A percentile compares a stretch with the other conserved stretches of the same genome.
Evolutionary conservation across 2,113 vertebrate species (phyloP).

Genomic region (Climacteris rufus): DNA sequence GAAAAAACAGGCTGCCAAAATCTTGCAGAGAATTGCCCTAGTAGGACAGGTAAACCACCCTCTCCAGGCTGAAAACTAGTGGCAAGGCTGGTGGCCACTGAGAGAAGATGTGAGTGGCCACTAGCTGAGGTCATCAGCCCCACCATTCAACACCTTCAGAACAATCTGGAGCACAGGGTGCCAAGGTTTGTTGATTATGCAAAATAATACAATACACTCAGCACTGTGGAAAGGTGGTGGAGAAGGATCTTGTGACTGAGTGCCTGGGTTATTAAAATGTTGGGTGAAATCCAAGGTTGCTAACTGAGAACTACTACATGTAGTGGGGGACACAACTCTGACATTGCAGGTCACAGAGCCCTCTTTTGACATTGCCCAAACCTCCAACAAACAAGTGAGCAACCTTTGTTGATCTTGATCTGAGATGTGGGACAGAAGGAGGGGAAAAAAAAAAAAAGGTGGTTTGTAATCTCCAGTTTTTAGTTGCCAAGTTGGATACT

Average conservation of each 20-base stretch:
- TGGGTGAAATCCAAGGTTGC: not conserved
- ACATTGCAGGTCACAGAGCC: not conserved
- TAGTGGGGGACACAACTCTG: not conserved
- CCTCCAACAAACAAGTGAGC: not conserved
- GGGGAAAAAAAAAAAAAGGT: not conserved
- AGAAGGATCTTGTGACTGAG: not conserved
- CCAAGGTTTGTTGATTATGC: not conserved
- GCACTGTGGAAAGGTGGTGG: not conserved
- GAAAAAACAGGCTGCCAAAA: not conserved
- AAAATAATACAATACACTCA: not conserved
- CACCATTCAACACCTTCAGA: not conserved
- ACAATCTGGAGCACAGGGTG: not conserved
- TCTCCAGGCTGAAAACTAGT: not conserved
- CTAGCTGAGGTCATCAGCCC: not conserved
- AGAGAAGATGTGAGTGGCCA: not conserved
- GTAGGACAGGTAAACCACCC: not conserved
- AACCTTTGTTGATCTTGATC: not conserved
- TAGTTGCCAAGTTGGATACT: not conserved
- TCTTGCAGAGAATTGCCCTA: not conserved
- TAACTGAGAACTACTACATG: not conserved
- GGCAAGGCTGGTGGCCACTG: not conserved
- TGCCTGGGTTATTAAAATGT: not conserved
- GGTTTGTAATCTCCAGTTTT: not conserved
- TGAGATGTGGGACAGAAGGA: not conserved
- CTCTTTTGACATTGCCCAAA: not conserved